Conservation (phyloP, 2,113 vertebrate species). For the Onychostruthus taczanowskii region DNA sequence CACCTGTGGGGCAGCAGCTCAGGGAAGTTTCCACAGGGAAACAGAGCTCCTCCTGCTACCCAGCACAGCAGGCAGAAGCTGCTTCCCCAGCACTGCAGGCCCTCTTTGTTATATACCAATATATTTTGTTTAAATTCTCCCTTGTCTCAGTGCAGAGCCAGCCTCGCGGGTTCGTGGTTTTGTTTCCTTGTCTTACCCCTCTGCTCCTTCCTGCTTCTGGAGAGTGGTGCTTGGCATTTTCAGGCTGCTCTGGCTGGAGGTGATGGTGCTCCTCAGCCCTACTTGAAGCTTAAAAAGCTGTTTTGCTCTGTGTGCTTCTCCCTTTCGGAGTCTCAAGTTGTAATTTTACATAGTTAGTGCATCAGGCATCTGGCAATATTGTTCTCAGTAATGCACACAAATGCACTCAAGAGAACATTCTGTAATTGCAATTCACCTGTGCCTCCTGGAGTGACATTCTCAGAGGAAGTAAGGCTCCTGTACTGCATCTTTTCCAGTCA, state of each 20-base stretch:
- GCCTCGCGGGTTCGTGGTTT: neutral
- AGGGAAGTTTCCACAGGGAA: neutral
- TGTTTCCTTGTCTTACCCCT: neutral
- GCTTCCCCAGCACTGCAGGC: neutral
- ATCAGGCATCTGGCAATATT: neutral
- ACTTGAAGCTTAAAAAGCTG: neutral
- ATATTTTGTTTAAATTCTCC: neutral
- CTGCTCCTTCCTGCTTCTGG: neutral
- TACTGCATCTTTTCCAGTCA: neutral
- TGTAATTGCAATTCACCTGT: neutral
- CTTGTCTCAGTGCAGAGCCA: neutral
- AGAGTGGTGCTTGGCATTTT: neutral
- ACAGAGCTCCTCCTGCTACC: neutral
- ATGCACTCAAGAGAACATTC: neutral
- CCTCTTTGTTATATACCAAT: neutral
- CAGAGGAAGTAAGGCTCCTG: neutral
- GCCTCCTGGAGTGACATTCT: conserved; percentile 1
- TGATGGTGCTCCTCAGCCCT: neutral
- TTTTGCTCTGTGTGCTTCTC: neutral
- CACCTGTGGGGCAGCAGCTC: neutral
- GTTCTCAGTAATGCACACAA: conserved; percentile 2
- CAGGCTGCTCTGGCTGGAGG: neutral
- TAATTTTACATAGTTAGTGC: neutral
- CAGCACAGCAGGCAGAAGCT: neutral
- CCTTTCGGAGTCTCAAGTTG: neutral